A percentile compares a stretch with the other conserved stretches of the same genome.
Conservation (phyloP, 1,140 invertebrate species). For the Lamellibrachia luymesi region DNA sequence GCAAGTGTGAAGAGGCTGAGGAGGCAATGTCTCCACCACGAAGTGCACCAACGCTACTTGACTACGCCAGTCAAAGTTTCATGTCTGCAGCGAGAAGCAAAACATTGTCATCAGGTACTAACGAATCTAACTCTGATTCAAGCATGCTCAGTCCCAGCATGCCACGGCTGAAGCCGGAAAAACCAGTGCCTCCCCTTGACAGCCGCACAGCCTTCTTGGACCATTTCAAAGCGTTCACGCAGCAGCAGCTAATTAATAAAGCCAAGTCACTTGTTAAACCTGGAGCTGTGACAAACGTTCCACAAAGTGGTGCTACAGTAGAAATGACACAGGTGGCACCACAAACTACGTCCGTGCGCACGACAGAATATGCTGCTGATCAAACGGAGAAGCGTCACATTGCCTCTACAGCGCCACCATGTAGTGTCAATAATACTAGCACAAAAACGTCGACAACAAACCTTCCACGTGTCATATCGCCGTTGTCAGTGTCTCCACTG, state of each 20-base stretch:
- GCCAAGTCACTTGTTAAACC: neutral
- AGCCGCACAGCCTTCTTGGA: neutral
- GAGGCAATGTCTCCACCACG: neutral
- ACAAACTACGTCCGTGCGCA: neutral
- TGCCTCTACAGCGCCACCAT: neutral
- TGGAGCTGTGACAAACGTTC: neutral
- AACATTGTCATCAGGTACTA: neutral
- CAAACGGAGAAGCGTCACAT: neutral
- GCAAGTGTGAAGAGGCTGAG: neutral
- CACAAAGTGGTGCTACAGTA: no score
- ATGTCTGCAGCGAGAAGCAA: neutral
- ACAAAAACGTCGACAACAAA: neutral
- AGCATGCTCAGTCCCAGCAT: neutral
- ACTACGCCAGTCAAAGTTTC: constrained; percentile 15
- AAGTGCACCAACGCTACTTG: constrained; percentile 6
- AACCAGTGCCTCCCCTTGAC: neutral
- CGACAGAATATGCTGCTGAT: neutral
- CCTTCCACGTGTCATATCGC: neutral
- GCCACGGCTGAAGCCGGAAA: neutral
- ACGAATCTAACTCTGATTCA: neutral
- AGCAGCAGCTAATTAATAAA: neutral
- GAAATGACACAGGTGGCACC: neutral
- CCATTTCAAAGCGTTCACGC: neutral
- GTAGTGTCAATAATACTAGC: neutral
- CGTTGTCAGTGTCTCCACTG: neutral